These are phyloP conservation scores for Oconnorella tubifera DNA, from an alignment of 2,888 invertebrate genomes.

Conservation along the genomic window DNA sequence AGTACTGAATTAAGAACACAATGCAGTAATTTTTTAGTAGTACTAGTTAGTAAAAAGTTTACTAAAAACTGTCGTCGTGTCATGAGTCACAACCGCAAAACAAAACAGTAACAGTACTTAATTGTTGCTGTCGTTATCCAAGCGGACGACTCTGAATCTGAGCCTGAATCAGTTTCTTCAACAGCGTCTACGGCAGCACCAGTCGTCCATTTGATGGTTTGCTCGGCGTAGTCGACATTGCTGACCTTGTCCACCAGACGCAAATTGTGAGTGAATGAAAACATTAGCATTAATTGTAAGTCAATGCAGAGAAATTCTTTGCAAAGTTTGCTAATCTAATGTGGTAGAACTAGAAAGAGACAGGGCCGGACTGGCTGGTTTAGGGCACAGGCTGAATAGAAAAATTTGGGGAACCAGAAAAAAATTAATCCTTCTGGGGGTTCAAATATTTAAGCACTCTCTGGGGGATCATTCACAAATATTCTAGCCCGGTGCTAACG, in stretches of 20 bases:
- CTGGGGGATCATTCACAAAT: too few species aligned
- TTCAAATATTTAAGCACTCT: too few species aligned
- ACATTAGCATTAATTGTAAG: neutral
- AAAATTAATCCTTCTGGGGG: too few species aligned
- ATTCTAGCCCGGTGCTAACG: too few species aligned
- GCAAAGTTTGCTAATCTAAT: constrained; percentile 1
- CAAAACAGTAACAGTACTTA: constrained; percentile 2
- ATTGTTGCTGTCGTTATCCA: neutral
- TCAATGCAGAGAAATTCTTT: neutral
- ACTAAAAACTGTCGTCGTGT: neutral
- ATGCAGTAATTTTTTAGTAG: neutral
- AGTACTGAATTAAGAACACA: neutral
- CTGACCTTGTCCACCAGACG: constrained; percentile 1
- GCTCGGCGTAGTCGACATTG: constrained; percentile 2
- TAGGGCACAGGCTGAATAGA: too few species aligned
- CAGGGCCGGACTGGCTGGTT: too few species aligned
- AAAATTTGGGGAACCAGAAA: too few species aligned
- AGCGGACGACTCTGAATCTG: neutral
- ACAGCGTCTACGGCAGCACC: constrained; percentile 2
- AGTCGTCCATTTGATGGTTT: constrained; percentile 2
- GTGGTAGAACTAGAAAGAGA: neutral
- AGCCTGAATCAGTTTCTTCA: constrained; percentile 1
- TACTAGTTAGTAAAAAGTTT: constrained; percentile 1
- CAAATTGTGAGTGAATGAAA: constrained; percentile 1
- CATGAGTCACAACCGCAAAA: neutral